Base-by-base conservation (phyloP, 2,888 invertebrate species). In the Harpalus rufipes region DNA sequence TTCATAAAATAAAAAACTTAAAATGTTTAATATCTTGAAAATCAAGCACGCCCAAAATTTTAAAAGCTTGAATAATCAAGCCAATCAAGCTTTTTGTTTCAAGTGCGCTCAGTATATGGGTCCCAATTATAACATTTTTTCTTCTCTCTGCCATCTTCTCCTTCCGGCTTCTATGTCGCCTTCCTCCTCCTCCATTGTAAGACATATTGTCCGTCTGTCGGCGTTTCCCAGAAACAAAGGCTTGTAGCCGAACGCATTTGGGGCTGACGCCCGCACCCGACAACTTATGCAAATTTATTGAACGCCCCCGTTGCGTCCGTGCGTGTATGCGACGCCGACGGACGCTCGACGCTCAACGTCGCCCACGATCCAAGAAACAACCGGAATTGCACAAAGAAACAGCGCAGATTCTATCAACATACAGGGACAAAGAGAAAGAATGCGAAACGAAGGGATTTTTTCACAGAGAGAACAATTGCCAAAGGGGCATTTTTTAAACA, bases 251-350 rank as follows among this genome's bases (percentile, higher is more conserved):
- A 61, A 74, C 32, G 16, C 72, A 51, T 51, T 51, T 51, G 44
- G 10, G 12, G 72, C 58, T 41, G 59, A 16, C 61, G 82, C 82
- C 74, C 61, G 61, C 63, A 25, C 74, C 83, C 78, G 78, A 78
- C 84, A 84, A 84, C 84, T 84, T 84, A 84, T 84, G 84, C 84
- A 84, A 84, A 84, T 84, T 84, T 84, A 84, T 84, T 65, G 84
- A 84, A 84, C 84, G 84, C 59, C 12, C 51, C 16, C 41, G 21
- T 58, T 18, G 58, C 51, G 72, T 61, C 44, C 58, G 65, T 44
- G 65, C 68, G 68, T 68, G 32, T 72, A 32, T 80, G 65, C 18
- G 72, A 65, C 32, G 68, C 32, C 72, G 72, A 44, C 39, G 65
- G 25, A 14, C 16, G 18, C n/a, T 39, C 32, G 8, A 21, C 44